phyloP scores from a whole-genome alignment of 2,888 invertebrate genomes.

The Tetropium fuscum region DNA sequence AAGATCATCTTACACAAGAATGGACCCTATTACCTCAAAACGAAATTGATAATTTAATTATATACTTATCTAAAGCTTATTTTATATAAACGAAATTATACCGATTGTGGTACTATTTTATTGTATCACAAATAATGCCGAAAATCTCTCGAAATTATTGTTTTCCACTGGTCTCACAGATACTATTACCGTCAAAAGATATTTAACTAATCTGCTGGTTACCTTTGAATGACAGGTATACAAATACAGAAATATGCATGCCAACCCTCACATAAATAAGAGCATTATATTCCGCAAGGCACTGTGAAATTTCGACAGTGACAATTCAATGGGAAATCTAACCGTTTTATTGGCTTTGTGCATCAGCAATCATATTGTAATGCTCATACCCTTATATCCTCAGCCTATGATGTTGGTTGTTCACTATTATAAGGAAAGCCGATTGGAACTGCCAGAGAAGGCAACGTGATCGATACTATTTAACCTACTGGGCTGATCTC shows the following conservation, averaged over 20 bases:
- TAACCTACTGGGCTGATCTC: too few species aligned
- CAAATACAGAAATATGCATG: slow-evolving; percentile 27
- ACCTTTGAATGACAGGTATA: slow-evolving; percentile 18
- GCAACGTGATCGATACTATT: too few species aligned
- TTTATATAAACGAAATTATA: too few species aligned
- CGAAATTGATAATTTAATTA: too few species aligned
- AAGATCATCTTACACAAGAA: too few species aligned
- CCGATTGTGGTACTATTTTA: too few species aligned
- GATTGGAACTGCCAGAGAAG: too few species aligned
- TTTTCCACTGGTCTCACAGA: slow-evolving; percentile 32
- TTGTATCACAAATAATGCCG: background rate
- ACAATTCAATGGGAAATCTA: slow-evolving; percentile 12
- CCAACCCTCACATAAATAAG: slow-evolving; percentile 24
- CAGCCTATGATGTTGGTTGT: too few species aligned
- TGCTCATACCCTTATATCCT: too few species aligned
- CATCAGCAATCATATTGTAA: background rate
- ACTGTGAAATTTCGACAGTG: slow-evolving; percentile 19
- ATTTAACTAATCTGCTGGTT: slow-evolving; percentile 27
- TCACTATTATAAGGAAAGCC: too few species aligned
- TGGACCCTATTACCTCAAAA: too few species aligned
- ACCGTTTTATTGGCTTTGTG: slow-evolving; percentile 2
- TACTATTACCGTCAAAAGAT: slow-evolving; percentile 42
- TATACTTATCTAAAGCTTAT: too few species aligned
- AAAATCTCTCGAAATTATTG: background rate
- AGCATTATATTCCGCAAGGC: slow-evolving; percentile 13